phyloP scores from a whole-genome alignment of 2,888 invertebrate species.

The Oscheius myriophilus region DNA sequence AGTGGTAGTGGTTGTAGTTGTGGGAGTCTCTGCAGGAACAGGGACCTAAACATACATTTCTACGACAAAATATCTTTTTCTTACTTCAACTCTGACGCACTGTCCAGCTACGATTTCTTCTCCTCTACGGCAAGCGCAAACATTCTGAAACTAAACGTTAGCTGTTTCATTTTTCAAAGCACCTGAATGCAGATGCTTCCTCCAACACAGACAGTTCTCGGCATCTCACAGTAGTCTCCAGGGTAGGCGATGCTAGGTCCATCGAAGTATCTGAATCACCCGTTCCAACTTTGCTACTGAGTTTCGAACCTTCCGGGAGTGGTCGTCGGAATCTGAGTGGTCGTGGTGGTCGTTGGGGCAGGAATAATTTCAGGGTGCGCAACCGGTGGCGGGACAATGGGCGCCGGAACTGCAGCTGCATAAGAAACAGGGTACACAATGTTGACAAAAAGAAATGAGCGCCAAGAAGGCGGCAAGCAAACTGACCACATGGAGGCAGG shows the following conservation, averaged over 20 bases:
- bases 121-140: slow-evolving; percentile 48
- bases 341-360: slow-evolving; percentile 24
- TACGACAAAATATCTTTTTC: neutral
- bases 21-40: neutral
- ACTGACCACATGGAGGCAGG: slow-evolving; percentile 22
- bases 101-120: slow-evolving; percentile 46
- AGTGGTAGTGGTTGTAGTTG: neutral
- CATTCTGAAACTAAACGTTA: slow-evolving; percentile 35
- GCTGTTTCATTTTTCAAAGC: neutral
- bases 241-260: slow-evolving; percentile 49
- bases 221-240: slow-evolving; percentile 44
- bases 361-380: slow-evolving; percentile 23
- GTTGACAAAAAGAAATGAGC: neutral
- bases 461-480: slow-evolving; percentile 1
- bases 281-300: neutral
- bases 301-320: slow-evolving; percentile 41
- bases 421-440: slow-evolving; percentile 18
- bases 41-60: neutral
- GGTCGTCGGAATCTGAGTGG: slow-evolving; percentile 23
- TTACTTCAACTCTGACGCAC: slow-evolving; percentile 36
- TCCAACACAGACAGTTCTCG: slow-evolving; percentile 48
- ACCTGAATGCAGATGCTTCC: slow-evolving; percentile 50
- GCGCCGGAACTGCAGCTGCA: slow-evolving; percentile 19
- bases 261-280: slow-evolving; percentile 15
- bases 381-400: slow-evolving; percentile 17